A percentile compares a stretch with the other conserved stretches of the same genome.
Evolutionary conservation across 1,140 invertebrate genomes (phyloP).

Genomic region (Drosophila parvula): DNA sequence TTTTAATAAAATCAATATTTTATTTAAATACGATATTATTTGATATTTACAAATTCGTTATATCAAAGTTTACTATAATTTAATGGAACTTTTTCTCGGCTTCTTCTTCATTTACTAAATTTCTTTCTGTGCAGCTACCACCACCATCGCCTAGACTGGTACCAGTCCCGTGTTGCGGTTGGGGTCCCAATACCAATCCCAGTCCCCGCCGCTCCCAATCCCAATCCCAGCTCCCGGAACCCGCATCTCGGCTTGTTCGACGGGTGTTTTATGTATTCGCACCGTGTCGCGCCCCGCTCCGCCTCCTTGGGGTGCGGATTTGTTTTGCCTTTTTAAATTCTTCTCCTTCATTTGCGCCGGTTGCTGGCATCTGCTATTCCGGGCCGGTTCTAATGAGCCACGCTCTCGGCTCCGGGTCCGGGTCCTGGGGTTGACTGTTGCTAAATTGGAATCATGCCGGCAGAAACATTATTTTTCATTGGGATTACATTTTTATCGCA

Average conservation of each 20-base stretch:
- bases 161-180: constrained; percentile 50
- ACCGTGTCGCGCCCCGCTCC: constrained; percentile 56
- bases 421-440: constrained; percentile 56
- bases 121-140: constrained; percentile 14
- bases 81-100: constrained; percentile 1
- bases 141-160: constrained; percentile 18
- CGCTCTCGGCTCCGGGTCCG: constrained; percentile 38
- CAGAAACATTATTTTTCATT: constrained; percentile 81
- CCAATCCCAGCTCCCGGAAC: neutral
- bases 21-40: no score
- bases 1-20: no score
- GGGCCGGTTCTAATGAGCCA: constrained; percentile 62
- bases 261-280: constrained; percentile 78
- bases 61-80: no score
- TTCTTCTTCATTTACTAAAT: neutral
- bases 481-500: constrained; percentile 84
- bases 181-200: constrained; percentile 31
- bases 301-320: constrained; percentile 58
- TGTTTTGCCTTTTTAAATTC: constrained; percentile 84
- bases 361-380: constrained; percentile 47
- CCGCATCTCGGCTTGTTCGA: constrained; percentile 44
- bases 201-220: neutral
- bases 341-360: constrained; percentile 80
- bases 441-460: constrained; percentile 78
- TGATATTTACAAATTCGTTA: no score